phyloP scores from a whole-genome alignment of 2,888 invertebrate species.

The Creontiades dilutus region DNA sequence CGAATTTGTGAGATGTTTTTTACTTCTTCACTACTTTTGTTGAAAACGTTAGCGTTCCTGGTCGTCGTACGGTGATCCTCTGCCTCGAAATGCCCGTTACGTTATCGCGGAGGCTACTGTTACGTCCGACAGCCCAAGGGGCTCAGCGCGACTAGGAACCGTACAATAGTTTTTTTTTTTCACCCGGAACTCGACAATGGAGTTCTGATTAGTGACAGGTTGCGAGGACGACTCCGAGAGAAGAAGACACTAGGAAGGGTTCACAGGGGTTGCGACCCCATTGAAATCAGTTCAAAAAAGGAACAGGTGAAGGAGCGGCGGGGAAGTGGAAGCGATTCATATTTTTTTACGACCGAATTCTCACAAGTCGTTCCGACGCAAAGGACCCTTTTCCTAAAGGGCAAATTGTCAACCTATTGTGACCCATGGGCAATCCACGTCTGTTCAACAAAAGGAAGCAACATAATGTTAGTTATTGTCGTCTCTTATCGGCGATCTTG shows the following conservation, averaged over 20 bases:
- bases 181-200: slow-evolving; percentile 59
- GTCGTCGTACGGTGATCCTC: slow-evolving; percentile 20
- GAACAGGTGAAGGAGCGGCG: slow-evolving; percentile 42
- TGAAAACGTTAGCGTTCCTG: neutral
- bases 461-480: slow-evolving; percentile 57
- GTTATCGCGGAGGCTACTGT: slow-evolving; percentile 31
- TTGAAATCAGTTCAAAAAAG: slow-evolving; percentile 16
- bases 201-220: slow-evolving; percentile 68
- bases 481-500: slow-evolving; percentile 62
- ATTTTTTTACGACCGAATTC: slow-evolving; percentile 71
- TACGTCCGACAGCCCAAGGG: slow-evolving; percentile 67
- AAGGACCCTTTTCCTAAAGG: slow-evolving; percentile 45
- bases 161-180: slow-evolving; percentile 51
- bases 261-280: slow-evolving; percentile 65
- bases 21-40: neutral
- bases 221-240: slow-evolving; percentile 44
- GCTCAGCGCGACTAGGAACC: slow-evolving; percentile 33
- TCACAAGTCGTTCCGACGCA: slow-evolving; percentile 63
- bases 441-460: slow-evolving; percentile 28
- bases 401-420: slow-evolving; percentile 72
- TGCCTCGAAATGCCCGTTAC: slow-evolving; percentile 53
- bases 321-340: slow-evolving; percentile 51
- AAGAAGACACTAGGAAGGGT: slow-evolving; percentile 57
- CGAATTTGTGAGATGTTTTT: too few relatives aligned
- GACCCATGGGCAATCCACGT: slow-evolving; percentile 9